A percentile compares a stretch with the other conserved stretches of the same genome.
These are phyloP conservation scores for Capitella teleta DNA, from an alignment of 1,140 invertebrate genomes.

Conservation along the genomic window DNA sequence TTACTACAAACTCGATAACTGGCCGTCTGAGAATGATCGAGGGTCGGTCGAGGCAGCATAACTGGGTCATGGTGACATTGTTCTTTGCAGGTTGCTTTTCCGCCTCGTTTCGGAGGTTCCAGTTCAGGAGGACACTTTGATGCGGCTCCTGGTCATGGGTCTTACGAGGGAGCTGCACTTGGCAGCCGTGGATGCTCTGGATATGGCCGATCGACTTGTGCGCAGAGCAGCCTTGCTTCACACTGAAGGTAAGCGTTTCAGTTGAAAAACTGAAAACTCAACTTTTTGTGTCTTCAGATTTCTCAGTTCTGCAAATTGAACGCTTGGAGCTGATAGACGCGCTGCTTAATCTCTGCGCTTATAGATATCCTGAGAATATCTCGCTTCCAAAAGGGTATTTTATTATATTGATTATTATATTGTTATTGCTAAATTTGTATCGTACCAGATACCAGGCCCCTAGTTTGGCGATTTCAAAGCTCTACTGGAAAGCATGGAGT, in stretches of 20 bases:
- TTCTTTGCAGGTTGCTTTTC: constrained; percentile 51
- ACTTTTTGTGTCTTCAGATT: constrained; percentile 21
- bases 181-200: constrained; percentile 66
- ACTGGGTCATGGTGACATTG: background rate
- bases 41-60: too few species aligned
- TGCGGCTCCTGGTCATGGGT: constrained; percentile 69
- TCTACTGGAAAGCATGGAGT: constrained; percentile 92
- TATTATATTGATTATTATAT: background rate
- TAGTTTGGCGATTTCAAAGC: constrained; percentile 72
- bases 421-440: background rate
- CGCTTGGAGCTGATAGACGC: constrained; percentile 78
- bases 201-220: constrained; percentile 72
- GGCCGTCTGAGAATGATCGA: constrained; percentile 80
- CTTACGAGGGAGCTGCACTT: constrained; percentile 74
- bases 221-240: constrained; percentile 67
- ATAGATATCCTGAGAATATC: constrained; percentile 87
- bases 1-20: constrained; percentile 85
- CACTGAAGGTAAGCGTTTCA: constrained; percentile 38
- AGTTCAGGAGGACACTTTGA: constrained; percentile 66
- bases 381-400: constrained; percentile 57
- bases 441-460: constrained; percentile 67
- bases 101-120: constrained; percentile 77
- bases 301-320: constrained; percentile 53
- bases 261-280: background rate
- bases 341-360: constrained; percentile 78